Percentiles rank a stretch among this genome's conserved stretches.
Evolutionary conservation across 2,113 vertebrate genomes (phyloP).

Genomic region (Charadrius vociferus): DNA sequence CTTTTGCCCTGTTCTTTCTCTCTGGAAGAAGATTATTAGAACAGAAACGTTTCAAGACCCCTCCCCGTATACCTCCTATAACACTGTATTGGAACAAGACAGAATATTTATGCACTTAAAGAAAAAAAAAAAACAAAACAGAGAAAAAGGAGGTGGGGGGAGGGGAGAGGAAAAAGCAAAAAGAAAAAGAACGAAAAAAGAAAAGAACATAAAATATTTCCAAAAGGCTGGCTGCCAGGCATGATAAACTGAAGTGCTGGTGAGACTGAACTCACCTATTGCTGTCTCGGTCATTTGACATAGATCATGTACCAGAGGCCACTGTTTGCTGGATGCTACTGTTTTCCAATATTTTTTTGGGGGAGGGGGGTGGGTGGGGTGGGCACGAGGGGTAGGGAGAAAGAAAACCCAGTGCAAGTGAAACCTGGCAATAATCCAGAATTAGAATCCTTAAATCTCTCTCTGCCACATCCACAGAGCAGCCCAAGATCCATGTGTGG

Average conservation of each 20-base stretch:
- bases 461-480: neutral
- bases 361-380: too few species aligned
- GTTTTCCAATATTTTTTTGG: neutral
- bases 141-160: accelerated
- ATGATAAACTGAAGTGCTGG: neutral
- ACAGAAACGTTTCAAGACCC: neutral
- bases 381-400: neutral
- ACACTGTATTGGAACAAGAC: neutral
- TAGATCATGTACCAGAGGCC: neutral
- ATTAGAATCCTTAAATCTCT: neutral
- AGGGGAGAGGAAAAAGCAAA: accelerated
- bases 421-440: neutral
- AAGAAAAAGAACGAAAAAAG: neutral
- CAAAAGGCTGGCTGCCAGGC: neutral
- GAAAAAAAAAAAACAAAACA: neutral
- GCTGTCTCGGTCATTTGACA: neutral
- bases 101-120: neutral
- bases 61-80: neutral
- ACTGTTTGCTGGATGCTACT: neutral
- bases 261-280: neutral
- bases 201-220: neutral
- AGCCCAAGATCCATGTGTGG: neutral
- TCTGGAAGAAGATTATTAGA: conserved; percentile 60
- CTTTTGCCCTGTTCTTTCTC: conserved; percentile 47
- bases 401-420: neutral